These are phyloP conservation scores for Paramisgurnus dabryanus DNA, from an alignment of 2,113 vertebrate species.

Conservation along the genomic window DNA sequence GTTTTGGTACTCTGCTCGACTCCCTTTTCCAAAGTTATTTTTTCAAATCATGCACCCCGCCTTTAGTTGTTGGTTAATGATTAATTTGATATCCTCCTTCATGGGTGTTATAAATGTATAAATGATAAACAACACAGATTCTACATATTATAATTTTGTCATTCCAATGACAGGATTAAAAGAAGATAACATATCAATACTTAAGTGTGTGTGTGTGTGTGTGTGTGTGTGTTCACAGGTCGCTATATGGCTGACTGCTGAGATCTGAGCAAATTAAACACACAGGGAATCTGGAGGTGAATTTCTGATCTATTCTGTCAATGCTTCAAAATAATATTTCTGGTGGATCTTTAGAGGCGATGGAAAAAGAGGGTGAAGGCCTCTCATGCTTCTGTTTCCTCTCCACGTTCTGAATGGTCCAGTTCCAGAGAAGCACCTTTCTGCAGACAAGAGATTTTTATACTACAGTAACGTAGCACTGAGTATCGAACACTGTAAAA, in stretches of 20 bases:
- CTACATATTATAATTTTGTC: no score
- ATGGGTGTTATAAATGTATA: no score
- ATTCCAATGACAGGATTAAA: background rate
- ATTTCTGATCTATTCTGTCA: slow-evolving; percentile 42
- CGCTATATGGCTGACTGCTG: slow-evolving; percentile 97
- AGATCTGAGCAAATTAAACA: slow-evolving; percentile 64
- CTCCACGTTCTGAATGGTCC: slow-evolving; percentile 74
- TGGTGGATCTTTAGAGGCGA: slow-evolving; percentile 17
- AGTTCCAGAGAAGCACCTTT: slow-evolving; percentile 62
- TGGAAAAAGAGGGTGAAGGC: slow-evolving; percentile 39
- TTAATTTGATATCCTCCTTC: no score
- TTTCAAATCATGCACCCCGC: no score
- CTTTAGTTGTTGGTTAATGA: no score
- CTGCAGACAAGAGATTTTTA: slow-evolving; percentile 68
- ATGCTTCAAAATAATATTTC: slow-evolving; percentile 13
- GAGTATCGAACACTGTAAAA: slow-evolving; percentile 88
- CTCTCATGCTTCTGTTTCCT: slow-evolving; percentile 46
- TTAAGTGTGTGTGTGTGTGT: slow-evolving; percentile 24
- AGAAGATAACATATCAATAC: background rate
- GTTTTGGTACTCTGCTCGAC: no score
- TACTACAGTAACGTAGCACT: slow-evolving; percentile 87
- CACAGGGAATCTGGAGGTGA: slow-evolving; percentile 51
- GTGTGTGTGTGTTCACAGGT: slow-evolving; percentile 77
- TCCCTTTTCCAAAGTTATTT: no score
- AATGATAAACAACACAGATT: no score